Base-by-base conservation (phyloP, 1,140 invertebrate species). In the Harpegnathos saltator region DNA sequence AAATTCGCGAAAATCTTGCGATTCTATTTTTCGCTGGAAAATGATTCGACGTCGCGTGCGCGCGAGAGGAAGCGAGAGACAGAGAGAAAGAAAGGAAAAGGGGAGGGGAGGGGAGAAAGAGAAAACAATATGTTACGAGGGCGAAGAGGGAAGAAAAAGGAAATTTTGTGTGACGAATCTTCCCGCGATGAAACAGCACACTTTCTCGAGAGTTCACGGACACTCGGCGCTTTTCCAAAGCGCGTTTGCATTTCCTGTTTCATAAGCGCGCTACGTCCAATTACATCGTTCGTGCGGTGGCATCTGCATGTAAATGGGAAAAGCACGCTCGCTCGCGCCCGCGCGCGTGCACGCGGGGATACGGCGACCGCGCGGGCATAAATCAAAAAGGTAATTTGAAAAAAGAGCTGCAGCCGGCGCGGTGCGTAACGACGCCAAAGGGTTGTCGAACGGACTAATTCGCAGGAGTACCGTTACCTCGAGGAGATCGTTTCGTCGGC, bases 381-480 rank as follows among this genome's bases (percentile, higher is more conserved):
- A 90, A 90, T 91, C 90, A 89, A 89, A 90, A 90, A 86, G 83
- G 77, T 88, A 89, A 89, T 88, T 90, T 56, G 84, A 78, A 88
- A 88, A 83, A 88, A 84, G 71, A 58, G 59, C 59, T 63, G 50
- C 82, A 84, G 69, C 26, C 33, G 65, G 54, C 50, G 50, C 82
- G 66, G 56, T 58, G 77, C 80, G 61, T 74, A 73, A 78, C 82
- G 68, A 19, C 52, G 50, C 65, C 56, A 77, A 78, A 87, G 71
- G 62, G 24, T 87, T 69, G 82, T 83, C 85, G 75, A 87, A 90
- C 77, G 50, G 62, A n/a, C 73, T 89, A 89, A 90, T 90, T 66
- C 85, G 78, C 85, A 85, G 11, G 87, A 89, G 89, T 89, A 81
- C 77, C 71, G 84, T 89, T 90, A 85, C 82, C 74, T 74, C 33